These are phyloP conservation scores for Ypsolopha scabrella DNA, from an alignment of 2,888 invertebrate species.

Conservation along the genomic window DNA sequence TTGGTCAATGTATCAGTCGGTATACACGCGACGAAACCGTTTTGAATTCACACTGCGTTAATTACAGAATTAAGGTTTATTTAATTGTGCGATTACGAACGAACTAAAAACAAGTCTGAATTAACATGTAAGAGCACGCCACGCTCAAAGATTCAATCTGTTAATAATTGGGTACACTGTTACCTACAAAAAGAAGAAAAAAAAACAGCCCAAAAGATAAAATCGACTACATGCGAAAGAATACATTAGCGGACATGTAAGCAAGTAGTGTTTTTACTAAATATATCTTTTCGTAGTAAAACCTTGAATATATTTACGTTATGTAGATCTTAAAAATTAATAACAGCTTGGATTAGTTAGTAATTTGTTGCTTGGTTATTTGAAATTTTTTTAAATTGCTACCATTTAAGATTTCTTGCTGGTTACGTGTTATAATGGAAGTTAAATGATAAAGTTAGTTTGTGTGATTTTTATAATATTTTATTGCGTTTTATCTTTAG, in stretches of 20 bases:
- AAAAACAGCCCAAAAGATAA: conserved; percentile 38
- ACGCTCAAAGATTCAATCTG: conserved; percentile 43
- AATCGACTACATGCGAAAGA: conserved; percentile 47
- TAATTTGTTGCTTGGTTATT: neutral
- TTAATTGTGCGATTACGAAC: conserved; percentile 30
- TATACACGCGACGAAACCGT: conserved; percentile 11
- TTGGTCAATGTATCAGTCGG: no score
- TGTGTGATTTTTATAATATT: no score
- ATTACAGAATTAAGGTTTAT: conserved; percentile 43
- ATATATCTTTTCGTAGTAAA: conserved; percentile 28
- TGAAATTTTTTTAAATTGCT: neutral
- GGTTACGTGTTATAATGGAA: neutral
- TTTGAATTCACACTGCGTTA: conserved; percentile 33
- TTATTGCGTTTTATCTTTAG: no score
- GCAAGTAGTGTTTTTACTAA: conserved; percentile 30
- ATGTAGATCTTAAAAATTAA: neutral
- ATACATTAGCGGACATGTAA: conserved; percentile 40
- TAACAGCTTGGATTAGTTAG: neutral
- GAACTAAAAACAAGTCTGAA: conserved; percentile 29
- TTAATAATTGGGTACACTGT: conserved; percentile 42
- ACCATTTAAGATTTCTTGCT: neutral
- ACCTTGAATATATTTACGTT: conserved; percentile 38
- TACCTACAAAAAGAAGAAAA: conserved; percentile 8
- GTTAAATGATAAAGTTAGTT: no score
- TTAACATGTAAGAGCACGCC: conserved; percentile 52